Evolutionary conservation across 1,140 invertebrate species (phyloP).

Genomic region (Eubasilissa regina): DNA sequence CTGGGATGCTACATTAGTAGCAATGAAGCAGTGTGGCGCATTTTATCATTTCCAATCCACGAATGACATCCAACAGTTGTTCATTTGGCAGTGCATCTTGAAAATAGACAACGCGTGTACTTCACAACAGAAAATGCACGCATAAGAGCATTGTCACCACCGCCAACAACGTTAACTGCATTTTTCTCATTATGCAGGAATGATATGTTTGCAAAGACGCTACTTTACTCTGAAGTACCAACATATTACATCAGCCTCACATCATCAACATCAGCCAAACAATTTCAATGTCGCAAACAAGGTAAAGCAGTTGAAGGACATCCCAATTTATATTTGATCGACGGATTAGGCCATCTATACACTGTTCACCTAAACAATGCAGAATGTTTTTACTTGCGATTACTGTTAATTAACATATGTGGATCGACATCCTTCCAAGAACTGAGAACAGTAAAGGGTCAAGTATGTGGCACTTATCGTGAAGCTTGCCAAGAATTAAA

Average conservation of each 20-base stretch:
- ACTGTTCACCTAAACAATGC: background rate
- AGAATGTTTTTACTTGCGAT: background rate
- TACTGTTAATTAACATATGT: too few species aligned
- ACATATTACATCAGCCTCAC: background rate
- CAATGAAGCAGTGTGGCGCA: background rate
- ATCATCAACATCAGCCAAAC: background rate
- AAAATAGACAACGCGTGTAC: too few species aligned
- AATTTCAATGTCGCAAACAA: background rate
- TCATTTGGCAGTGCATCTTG: background rate
- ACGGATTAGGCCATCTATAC: background rate
- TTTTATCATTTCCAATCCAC: background rate
- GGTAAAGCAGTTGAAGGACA: background rate
- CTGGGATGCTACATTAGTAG: background rate
- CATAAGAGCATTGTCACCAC: background rate
- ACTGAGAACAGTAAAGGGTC: background rate
- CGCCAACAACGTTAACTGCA: conserved; percentile 54
- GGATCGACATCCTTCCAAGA: too few species aligned
- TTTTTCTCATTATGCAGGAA: conserved; percentile 62
- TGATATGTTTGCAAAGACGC: conserved; percentile 6
- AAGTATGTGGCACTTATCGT: background rate
- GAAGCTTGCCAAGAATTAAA: background rate
- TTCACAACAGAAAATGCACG: too few species aligned
- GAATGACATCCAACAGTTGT: background rate
- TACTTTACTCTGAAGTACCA: conserved; percentile 9
- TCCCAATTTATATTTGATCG: background rate